Conservation (phyloP, 2,797 vertebrate genomes). For the Acropternis orthonyx region DNA sequence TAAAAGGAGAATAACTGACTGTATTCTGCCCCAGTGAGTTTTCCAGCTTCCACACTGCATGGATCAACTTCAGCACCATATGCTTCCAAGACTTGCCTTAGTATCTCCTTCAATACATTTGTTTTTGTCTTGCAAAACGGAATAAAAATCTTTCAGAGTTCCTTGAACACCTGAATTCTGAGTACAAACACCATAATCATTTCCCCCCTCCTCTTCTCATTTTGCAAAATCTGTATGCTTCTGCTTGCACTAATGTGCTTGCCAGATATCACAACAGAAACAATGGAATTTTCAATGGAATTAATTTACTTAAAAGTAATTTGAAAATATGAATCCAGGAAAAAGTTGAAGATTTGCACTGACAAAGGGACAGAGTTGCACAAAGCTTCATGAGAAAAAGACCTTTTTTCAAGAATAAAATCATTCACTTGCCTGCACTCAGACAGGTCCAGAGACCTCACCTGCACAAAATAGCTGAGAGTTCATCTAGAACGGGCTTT, state of each 20-base stretch:
- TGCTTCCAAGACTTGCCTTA: neutral
- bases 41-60: accelerated
- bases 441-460: neutral
- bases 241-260: neutral
- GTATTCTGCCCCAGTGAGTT: neutral
- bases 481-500: neutral
- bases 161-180: neutral
- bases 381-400: neutral
- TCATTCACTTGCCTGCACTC: neutral
- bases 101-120: neutral
- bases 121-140: neutral
- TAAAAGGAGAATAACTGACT: neutral
- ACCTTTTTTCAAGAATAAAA: neutral
- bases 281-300: neutral
- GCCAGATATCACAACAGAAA: neutral
- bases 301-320: neutral
- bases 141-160: neutral
- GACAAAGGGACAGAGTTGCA: neutral
- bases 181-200: neutral
- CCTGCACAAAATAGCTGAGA: neutral
- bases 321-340: neutral
- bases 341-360: neutral
- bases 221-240: neutral
- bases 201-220: neutral
- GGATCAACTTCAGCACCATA: neutral